These are phyloP conservation scores for Drosophila pseudoobscura DNA, from an alignment of 1,140 invertebrate species.

Conservation along the genomic window DNA sequence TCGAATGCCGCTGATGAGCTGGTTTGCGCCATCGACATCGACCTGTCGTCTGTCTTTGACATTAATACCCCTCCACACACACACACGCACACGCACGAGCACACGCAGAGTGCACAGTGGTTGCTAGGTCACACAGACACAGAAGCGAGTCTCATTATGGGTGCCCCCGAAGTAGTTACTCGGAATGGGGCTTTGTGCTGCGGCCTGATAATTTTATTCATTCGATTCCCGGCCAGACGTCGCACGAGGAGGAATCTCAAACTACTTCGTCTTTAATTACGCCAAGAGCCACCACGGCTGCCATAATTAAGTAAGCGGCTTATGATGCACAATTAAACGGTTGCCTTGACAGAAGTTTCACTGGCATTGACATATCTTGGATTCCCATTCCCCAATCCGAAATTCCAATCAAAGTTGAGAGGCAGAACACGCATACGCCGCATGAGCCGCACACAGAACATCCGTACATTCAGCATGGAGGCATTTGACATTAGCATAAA, in stretches of 20 bases:
- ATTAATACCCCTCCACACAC: slow-evolving; percentile 53
- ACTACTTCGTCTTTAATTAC: slow-evolving; percentile 47
- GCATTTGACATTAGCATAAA: slow-evolving; percentile 60
- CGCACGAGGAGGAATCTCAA: slow-evolving; percentile 26
- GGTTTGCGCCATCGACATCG: slow-evolving; percentile 35
- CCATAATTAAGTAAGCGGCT: slow-evolving; percentile 70
- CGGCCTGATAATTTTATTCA: slow-evolving; percentile 63
- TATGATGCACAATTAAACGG: slow-evolving; percentile 73
- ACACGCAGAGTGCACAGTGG: slow-evolving; percentile 17
- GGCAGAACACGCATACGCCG: slow-evolving; percentile 62
- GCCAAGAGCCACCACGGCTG: slow-evolving; percentile 11
- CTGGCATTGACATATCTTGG: slow-evolving; percentile 20
- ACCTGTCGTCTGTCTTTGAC: slow-evolving; percentile 64
- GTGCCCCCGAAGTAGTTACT: slow-evolving; percentile 32
- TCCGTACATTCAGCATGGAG: slow-evolving; percentile 22
- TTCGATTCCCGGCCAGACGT: slow-evolving; percentile 44
- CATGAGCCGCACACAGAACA: slow-evolving; percentile 40
- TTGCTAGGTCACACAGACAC: slow-evolving; percentile 32
- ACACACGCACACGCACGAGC: not conserved
- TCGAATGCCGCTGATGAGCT: slow-evolving; percentile 36
- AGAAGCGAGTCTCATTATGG: slow-evolving; percentile 40
- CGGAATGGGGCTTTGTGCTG: slow-evolving; percentile 32
- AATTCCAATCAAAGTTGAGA: slow-evolving; percentile 46
- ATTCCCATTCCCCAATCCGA: slow-evolving; percentile 5
- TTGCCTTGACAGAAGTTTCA: slow-evolving; percentile 50